These are phyloP conservation scores for Zhuqinia jingwanae DNA, from an alignment of 2,888 invertebrate genomes.

Conservation along the genomic window DNA sequence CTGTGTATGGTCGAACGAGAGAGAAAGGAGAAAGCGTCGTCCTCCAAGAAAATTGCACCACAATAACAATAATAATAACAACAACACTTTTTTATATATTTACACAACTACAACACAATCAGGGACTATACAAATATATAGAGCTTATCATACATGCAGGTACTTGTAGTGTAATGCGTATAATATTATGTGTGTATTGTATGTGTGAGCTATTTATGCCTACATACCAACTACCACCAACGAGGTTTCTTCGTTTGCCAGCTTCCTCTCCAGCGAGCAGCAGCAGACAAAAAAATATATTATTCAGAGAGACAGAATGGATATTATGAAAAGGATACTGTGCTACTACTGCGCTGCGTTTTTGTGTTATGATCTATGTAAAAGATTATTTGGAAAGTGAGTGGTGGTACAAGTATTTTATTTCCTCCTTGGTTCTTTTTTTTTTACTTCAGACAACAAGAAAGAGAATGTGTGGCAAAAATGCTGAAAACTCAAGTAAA, in stretches of 20 bases:
- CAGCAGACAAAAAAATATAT: slow-evolving; percentile 9
- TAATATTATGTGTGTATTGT: too few relatives aligned
- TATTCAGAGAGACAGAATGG: slow-evolving; percentile 1
- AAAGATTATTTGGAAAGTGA: slow-evolving; percentile 48
- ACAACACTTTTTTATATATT: too few relatives aligned
- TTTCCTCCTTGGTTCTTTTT: slow-evolving; percentile 23
- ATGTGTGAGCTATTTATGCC: too few relatives aligned
- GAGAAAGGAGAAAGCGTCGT: background rate
- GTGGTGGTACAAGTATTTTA: slow-evolving; percentile 18
- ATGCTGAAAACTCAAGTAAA: slow-evolving; percentile 34
- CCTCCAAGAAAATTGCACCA: slow-evolving; percentile 37
- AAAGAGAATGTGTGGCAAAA: background rate
- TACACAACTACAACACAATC: background rate
- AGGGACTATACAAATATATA: background rate
- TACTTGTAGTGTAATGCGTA: background rate
- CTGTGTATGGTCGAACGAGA: background rate
- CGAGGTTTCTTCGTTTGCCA: slow-evolving; percentile 14
- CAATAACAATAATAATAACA: background rate
- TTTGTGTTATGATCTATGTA: slow-evolving; percentile 53
- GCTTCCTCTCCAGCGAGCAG: slow-evolving; percentile 34
- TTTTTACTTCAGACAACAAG: background rate
- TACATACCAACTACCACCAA: slow-evolving; percentile 35
- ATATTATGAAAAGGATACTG: slow-evolving; percentile 40
- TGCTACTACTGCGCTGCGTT: too few relatives aligned
- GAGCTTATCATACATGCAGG: background rate